Evolutionary conservation across 2,797 vertebrate genomes (phyloP).

Genomic region (Lepus townsendii): DNA sequence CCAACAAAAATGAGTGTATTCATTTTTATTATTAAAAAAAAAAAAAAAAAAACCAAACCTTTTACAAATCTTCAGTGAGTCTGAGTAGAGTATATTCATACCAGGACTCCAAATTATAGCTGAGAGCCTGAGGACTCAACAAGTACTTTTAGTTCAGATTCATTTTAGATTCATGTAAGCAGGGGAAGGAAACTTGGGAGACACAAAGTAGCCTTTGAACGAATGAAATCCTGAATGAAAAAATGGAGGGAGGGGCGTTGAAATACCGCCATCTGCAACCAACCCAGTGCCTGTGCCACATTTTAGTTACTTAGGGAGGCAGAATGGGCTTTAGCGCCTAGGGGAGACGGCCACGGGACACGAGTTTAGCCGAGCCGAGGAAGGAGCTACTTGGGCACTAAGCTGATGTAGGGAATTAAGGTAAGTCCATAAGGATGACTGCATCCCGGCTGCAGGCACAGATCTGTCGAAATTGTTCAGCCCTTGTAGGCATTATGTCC

Average conservation of each 20-base stretch:
- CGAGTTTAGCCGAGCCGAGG: neutral
- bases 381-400: neutral
- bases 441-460: neutral
- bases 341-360: neutral
- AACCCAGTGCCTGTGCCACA: neutral
- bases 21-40: constrained; percentile 81
- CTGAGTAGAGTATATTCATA: constrained; percentile 84
- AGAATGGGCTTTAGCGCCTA: constrained; percentile 51
- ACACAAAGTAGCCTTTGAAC: constrained; percentile 81
- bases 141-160: constrained; percentile 82
- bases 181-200: constrained; percentile 47
- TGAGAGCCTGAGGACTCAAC: constrained; percentile 81
- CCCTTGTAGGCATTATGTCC: neutral
- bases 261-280: constrained; percentile 58
- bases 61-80: constrained; percentile 81
- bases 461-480: neutral
- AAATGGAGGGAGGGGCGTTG: constrained; percentile 43
- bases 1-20: constrained; percentile 84
- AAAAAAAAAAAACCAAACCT: constrained; percentile 66
- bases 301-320: constrained; percentile 60
- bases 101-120: constrained; percentile 82
- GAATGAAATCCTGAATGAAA: constrained; percentile 82
- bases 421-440: constrained; percentile 17
- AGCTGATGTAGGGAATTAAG: constrained; percentile 44
- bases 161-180: constrained; percentile 79